Base-by-base conservation (phyloP, 2,797 vertebrate genomes). In the Tapirus indicus region DNA sequence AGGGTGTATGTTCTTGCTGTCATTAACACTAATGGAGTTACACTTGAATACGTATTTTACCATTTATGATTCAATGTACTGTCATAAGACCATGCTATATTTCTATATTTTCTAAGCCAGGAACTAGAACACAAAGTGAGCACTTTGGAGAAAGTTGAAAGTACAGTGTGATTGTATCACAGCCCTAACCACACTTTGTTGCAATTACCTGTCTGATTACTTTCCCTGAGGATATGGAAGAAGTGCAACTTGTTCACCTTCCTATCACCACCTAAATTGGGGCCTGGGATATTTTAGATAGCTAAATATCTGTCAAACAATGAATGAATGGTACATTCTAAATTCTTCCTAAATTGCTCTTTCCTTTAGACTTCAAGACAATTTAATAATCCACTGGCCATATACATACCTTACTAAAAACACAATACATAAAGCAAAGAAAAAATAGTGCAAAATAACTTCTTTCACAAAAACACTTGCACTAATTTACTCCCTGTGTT, bases 101-200 rank as follows among this genome's bases (percentile, higher is more conserved):
- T 93, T 85, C n/a, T n/a, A n/a, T n/a, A n/a, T n/a, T 93, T 94
- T 82, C 38, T 90, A 62, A 93, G 9, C 25, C 29, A 66, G 88
- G 60, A 80, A 44, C 35, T 64, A 49, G 86, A 90, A 94, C 54
- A 25, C 78, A 95, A 79, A 83, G 35, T 10, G 18, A 86, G 29
- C 12, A 83, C 18, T 91, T 89, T 87, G 41, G 66, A 64, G 27
- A 62, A 71, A 54, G 21, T 11, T 83, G 47, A 68, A 75, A 85
- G 25, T 14, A 5, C 11, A 78, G 0, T 20, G 16, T 23, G 20
- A 91, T 44, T 52, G 3, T 47, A 21, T 60, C 49, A n/a, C 21
- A 13, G 6, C 3, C 29, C 32, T 77, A 41, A 54, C 7, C 5
- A 27, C 41, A 38, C 18, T 66, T 92, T 77, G n/a, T 60, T 72